Evolutionary conservation across 2,113 vertebrate species (phyloP), one percentile per base, ranked within the genome.

Genomic region (Thamnaconus septentrionalis): DNA sequence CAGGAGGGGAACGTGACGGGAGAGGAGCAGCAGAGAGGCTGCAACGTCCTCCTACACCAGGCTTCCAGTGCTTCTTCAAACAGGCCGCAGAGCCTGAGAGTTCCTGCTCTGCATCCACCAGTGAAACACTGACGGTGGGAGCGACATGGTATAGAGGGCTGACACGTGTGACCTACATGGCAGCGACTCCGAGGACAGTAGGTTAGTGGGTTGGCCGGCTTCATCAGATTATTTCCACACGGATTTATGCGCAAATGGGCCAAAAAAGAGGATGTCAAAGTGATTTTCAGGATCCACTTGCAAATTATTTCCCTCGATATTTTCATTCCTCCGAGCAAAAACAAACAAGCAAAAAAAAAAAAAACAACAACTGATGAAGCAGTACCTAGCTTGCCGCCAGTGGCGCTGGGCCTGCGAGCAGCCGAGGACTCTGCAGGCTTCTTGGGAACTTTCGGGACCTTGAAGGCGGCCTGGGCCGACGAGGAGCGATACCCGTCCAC

Each of bases 401-500:
- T 93, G 58, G 95, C 94, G 71, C 94, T 96, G 58, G 95, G 94
- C 77, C 95, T 92, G 88, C 91, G 85, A 18, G 83, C 78, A 8
- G 89, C 59, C 0, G 85, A 84, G 0, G 94, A 89, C 84, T 96
- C 96, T 80, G 88, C 94, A 51, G 93, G 84, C 85, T 97, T 96
- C 87, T 97, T 98, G 76, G 95, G 94, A 86, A 94, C 93, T 46
- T 92, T 92, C 61, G 96, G 95, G 81, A 97, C 93, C 90, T 97
- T 98, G 90, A 98, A 98, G 61, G 93, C 91, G 78, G 95, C 92
- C 88, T 94, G 93, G 87, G 94, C 90, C 61, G 96, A 93, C 18
- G 95, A 94, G 9, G 95, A 92, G 77, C 93, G 95, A 86, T 91
- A 96, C 88, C 96, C 97, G 90, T 98, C 97, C 94, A 96, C 94